Conservation (phyloP, 1,140 invertebrate genomes). For the Anoplophora glabripennis region DNA sequence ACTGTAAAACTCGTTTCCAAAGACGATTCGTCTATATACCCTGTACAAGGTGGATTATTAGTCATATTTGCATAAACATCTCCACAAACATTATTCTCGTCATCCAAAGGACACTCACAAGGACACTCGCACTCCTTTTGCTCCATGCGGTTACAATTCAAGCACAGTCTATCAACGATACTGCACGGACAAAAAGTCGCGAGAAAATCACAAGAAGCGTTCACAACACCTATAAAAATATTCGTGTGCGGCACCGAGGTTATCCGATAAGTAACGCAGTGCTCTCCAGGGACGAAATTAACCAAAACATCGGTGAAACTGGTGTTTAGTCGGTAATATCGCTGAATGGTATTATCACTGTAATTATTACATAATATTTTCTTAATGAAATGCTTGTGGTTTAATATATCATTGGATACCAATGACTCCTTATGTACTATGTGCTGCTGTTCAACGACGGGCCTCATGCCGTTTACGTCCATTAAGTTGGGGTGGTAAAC, state of each 20-base stretch:
- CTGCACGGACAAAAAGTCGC: conserved; percentile 91
- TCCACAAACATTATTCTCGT: conserved; percentile 46
- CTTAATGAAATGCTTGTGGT: conserved; percentile 76
- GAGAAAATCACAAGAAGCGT: conserved; percentile 75
- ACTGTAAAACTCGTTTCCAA: conserved; percentile 47
- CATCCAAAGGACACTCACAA: conserved; percentile 81
- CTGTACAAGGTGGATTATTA: conserved; percentile 27
- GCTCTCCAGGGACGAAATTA: conserved; percentile 83
- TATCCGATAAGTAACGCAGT: conserved; percentile 86
- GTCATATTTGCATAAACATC: conserved; percentile 21
- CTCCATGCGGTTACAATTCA: conserved; percentile 93
- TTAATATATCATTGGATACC: conserved; percentile 85
- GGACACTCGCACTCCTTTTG: conserved; percentile 94
- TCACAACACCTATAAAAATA: conserved; percentile 83
- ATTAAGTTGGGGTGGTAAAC: conserved; percentile 82
- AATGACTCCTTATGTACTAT: conserved; percentile 82
- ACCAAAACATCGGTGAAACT: conserved; percentile 71
- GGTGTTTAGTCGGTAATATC: conserved; percentile 81
- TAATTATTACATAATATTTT: conserved; percentile 81
- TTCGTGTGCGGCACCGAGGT: conserved; percentile 80
- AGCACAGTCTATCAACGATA: conserved; percentile 81
- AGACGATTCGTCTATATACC: conserved; percentile 35
- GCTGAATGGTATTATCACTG: conserved; percentile 71
- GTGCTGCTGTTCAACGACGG: conserved; percentile 71
- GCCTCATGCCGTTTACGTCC: conserved; percentile 60